Base-by-base conservation (phyloP, 2,797 vertebrate genomes). In the Propithecus deckenii region DNA sequence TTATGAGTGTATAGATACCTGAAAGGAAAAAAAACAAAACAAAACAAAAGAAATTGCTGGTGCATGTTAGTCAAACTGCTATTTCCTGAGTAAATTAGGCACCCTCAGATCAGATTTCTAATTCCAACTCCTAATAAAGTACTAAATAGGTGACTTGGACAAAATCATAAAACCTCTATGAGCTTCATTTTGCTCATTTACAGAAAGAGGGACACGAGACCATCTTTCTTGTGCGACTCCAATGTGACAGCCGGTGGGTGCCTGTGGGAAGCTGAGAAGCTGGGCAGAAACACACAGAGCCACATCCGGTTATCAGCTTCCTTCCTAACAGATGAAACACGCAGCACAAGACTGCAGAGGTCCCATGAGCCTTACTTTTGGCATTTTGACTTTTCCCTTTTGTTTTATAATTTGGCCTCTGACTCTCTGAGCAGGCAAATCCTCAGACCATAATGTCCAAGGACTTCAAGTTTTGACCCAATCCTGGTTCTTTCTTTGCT, bases 201-300 rank as follows among this genome's bases (percentile, higher is more conserved):
- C 3, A 55, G 65, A 25, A 46, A 41, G 11, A 22, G 46, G 18
- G 7, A 41, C 32, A 59, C 0, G 22, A 74, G 38, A 32, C 20
- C 23, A 9, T 6, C 48, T 38, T 28, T 65, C 20, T 5, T 7
- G 0, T 4, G 12, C 0, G 0, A 35, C 12, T 43, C n/a, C 5
- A 22, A 7, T 2, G n/a, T 30, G 41, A 52, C 3, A 5, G 13
- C 43, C 0, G 2, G 35, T 9, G n/a, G 28, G 18, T 4, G 0
- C 9, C 57, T 4, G 25, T 17, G 23, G 32, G 2, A 13, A 0
- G 0, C 11, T 8, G 12, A 35, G 61, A 52, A 61, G 20, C 67
- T 5, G 46, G 41, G 5, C 12, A 10, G 35, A 11, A 32, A 41
- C 0, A 3, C 25, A 2, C 32, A 46, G 72, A 50, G 9, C 57